These are phyloP conservation scores for Acipenser oxyrinchus DNA, from an alignment of 2,797 vertebrate species.

Conservation along the genomic window DNA sequence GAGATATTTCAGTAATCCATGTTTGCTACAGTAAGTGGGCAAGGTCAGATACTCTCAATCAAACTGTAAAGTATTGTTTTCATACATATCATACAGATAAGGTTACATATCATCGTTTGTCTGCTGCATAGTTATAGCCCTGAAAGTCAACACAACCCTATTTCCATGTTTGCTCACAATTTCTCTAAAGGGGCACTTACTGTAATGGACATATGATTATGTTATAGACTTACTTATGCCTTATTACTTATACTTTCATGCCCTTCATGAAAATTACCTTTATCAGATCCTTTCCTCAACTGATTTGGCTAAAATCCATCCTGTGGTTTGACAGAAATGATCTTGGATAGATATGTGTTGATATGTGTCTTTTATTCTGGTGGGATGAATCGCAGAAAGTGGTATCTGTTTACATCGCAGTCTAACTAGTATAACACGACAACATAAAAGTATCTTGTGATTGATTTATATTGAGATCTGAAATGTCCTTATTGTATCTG, in stretches of 20 bases:
- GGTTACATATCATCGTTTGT: no score
- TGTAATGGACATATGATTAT: not conserved
- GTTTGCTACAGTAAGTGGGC: no score
- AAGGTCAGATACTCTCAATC: no score
- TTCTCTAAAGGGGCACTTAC: not conserved
- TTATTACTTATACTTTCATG: no score
- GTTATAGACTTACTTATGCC: not conserved
- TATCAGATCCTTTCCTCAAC: not conserved
- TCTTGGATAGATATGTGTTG: constrained; percentile 14
- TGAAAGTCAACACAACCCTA: no score
- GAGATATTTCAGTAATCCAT: no score
- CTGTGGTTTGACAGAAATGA: constrained; percentile 9
- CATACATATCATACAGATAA: no score
- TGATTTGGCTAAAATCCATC: not conserved
- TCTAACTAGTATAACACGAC: constrained; percentile 20
- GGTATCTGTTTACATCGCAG: constrained; percentile 31
- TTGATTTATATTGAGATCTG: constrained; percentile 28
- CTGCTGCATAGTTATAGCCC: no score
- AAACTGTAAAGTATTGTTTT: no score
- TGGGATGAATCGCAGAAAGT: constrained; percentile 26
- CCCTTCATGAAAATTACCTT: not conserved
- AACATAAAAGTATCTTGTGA: constrained; percentile 19
- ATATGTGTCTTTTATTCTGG: constrained; percentile 20
- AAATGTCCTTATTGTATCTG: constrained; percentile 4
- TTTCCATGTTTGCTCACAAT: not conserved